Percentiles rank a stretch among this genome's conserved stretches.
phyloP scores from a whole-genome alignment of 2,888 invertebrate genomes.

The Deroplatys truncata region DNA sequence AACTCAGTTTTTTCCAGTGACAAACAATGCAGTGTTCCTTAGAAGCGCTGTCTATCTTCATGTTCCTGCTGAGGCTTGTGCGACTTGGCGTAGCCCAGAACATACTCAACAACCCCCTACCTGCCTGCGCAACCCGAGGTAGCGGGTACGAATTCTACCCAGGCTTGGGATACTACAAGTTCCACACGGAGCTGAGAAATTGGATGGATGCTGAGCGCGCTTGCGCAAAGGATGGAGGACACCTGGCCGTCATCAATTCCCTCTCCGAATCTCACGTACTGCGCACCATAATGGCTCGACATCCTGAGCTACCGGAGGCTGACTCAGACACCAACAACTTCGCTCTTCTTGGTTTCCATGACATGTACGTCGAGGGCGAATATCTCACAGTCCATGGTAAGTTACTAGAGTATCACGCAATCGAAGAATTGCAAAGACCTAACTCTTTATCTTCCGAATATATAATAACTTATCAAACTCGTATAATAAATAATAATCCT shows the following conservation, averaged over 20 bases:
- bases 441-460: too few species aligned
- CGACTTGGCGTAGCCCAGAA: neutral
- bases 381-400: constrained; percentile 14
- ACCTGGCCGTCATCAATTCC: constrained; percentile 10
- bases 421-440: too few species aligned
- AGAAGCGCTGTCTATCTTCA: neutral
- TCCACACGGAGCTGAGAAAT: neutral
- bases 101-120: neutral
- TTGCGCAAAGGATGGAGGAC: neutral
- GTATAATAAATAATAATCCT: too few species aligned
- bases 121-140: neutral
- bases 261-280: neutral
- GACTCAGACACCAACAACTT: neutral
- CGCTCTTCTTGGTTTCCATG: constrained; percentile 11
- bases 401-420: neutral
- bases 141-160: neutral
- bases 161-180: constrained; percentile 1
- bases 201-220: neutral
- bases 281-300: neutral
- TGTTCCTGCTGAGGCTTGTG: neutral
- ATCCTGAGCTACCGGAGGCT: neutral
- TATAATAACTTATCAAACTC: too few species aligned
- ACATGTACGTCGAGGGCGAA: constrained; percentile 10
- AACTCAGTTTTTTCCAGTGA: neutral
- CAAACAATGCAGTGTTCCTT: neutral